phyloP scores from a whole-genome alignment of 2,797 vertebrate species.

The Coluber constrictor region DNA sequence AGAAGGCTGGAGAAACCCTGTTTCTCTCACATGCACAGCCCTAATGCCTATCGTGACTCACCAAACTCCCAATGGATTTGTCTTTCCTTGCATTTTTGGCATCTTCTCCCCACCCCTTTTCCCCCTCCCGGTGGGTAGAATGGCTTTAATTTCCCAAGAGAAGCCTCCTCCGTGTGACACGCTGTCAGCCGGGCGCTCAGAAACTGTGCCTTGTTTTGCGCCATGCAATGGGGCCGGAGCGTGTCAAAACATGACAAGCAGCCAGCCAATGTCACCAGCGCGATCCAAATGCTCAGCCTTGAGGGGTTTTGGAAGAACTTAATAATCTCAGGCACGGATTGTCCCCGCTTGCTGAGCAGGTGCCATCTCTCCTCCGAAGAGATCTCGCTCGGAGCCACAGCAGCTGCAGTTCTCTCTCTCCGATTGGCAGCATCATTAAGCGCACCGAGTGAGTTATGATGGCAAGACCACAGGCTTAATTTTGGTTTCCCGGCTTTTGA shows the following conservation, averaged over 20 bases:
- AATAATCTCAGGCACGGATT: conserved; percentile 52
- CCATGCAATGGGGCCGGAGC: conserved; percentile 40
- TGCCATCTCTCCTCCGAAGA: conserved; percentile 17
- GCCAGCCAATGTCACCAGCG: conserved; percentile 50
- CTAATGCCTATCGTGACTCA: background rate
- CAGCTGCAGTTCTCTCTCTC: background rate
- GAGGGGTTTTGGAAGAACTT: conserved; percentile 44
- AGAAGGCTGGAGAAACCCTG: background rate
- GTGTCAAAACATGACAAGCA: conserved; percentile 55
- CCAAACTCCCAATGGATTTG: background rate
- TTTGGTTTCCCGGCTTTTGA: conserved; percentile 7
- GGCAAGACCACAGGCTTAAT: background rate
- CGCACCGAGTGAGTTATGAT: background rate
- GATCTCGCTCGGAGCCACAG: background rate
- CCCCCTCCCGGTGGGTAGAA: conserved; percentile 15
- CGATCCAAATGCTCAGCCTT: conserved; percentile 35
- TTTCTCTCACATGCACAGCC: too few relatives aligned
- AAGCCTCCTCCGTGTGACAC: conserved; percentile 20
- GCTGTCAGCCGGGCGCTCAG: conserved; percentile 15
- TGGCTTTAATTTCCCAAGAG: conserved; percentile 60
- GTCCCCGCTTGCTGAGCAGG: conserved; percentile 44
- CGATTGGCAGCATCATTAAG: conserved; percentile 40
- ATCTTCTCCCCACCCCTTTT: background rate
- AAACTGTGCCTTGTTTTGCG: conserved; percentile 12
- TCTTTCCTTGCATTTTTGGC: background rate